Evolutionary conservation across 2,113 vertebrate genomes (phyloP), one percentile per base, ranked within the genome.

Genomic region (Petromus typicus): DNA sequence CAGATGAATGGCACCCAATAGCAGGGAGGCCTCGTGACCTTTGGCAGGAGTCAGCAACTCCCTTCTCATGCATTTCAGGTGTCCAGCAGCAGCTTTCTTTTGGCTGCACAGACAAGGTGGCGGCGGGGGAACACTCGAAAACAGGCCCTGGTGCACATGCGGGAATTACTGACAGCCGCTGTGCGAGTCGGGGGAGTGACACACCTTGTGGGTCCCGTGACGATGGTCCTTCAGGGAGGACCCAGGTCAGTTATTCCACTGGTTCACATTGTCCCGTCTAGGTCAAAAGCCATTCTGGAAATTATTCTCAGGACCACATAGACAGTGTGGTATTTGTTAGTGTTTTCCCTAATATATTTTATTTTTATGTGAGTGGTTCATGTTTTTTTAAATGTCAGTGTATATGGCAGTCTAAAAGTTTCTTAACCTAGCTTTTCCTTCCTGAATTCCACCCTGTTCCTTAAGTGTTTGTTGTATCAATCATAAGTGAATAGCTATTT

Each of bases 221-320:
- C 99, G 0, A 99, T 99, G 99, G 99, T 99, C 18, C 99, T 99
- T 13, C 99, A 99, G 96, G 99, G 99, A 40, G 99, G 99, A 48
- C 99, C 99, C 57, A 99, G 99, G 99, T 99, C 97, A 90, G 98
- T 96, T 48, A 17, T 23, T 73, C 17, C 63, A 34, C 0, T 64
- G 13, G 20, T 67, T 63, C 30, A 43, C 18, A 11, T 78, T 80
- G 1, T 27, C 51, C 40, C 40, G 20, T 45, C 69, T 14, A n/a
- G 56, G n/a, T 6, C 34, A 20, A 43, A 76, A 40, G 54, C 45
- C 22, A 13, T 63, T 37, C 30, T n/a, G 25, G 16, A 86, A 63
- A 27, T 71, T 59, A 40, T 59, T 86, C 61, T 18, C 59, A 22
- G 63, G 40, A 3, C 54, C 40, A 18, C 14, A 27, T 23, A 71